These are phyloP conservation scores for Machaerirhynchus nigripectus DNA, from an alignment of 2,113 vertebrate genomes.

Conservation along the genomic window DNA sequence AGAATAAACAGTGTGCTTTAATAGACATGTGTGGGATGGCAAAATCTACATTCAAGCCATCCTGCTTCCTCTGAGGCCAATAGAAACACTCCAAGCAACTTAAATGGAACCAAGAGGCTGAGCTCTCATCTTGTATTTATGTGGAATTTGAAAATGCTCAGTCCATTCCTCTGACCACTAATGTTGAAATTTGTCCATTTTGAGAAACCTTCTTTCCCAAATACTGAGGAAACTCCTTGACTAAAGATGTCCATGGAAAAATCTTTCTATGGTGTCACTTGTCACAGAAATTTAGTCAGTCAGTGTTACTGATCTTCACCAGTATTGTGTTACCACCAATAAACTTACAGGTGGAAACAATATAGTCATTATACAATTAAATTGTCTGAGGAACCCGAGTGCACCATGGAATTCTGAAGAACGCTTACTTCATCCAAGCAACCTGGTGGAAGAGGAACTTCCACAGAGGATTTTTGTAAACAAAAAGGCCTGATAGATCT, in stretches of 20 bases:
- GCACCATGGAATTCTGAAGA: neutral
- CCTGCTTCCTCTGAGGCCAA: neutral
- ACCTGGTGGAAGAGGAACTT: neutral
- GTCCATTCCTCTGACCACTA: neutral
- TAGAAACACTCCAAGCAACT: neutral
- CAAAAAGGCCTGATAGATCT: neutral
- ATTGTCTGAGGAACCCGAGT: neutral
- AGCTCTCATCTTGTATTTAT: neutral
- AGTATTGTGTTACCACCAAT: neutral
- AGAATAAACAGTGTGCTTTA: neutral
- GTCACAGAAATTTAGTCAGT: neutral
- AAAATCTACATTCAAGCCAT: neutral
- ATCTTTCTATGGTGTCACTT: neutral
- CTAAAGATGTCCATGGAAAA: neutral
- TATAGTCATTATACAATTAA: neutral
- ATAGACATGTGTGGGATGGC: neutral
- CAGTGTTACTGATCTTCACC: neutral
- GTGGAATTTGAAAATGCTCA: neutral
- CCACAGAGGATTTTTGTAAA: neutral
- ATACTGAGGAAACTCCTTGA: neutral
- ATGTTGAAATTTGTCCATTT: neutral
- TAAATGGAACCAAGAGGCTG: neutral
- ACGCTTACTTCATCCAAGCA: neutral
- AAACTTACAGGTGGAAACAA: neutral
- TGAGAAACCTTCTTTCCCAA: neutral